Base-by-base conservation (phyloP, 2,113 vertebrate genomes). In the Corythaeola cristata region DNA sequence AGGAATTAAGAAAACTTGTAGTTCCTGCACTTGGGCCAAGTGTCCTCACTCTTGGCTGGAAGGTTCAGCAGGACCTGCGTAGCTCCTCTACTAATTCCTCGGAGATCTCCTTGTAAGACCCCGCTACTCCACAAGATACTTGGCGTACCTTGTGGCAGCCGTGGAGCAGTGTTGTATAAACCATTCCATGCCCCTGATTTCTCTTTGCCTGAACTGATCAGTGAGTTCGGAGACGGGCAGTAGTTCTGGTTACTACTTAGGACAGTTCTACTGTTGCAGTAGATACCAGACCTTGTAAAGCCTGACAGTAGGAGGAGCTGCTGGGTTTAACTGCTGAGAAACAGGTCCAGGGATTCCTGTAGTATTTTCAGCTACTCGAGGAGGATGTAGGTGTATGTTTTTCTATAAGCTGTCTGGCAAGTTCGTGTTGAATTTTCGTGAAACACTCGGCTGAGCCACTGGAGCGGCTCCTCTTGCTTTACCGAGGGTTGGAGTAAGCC, bases 231-330 rank as follows among this genome's bases (percentile, higher is more conserved):
- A 17, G 20, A 0, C 22, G 37, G 45, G 35, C 59, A 8, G 55
- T 5, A 8, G 16, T 66, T 37, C 7, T 26, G 32, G 52, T 6
- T 9, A 0, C 50, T 16, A 3, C 49, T 21, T 2, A 8, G 50
- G 68, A 2, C 12, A 14, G 15, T 33, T 68, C 12, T 41, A 2
- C 45, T 19, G 39, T 17, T 8, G 0, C 6, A 32, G 59, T 3
- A 11, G 20, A 4, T 39, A 6, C 14, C 88, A 72, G 78, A 27
- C 55, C 85, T 37, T 3, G 78, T 8, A 0, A 6, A 68, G 82
- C 23, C 78, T 66, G 77, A 58, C 94, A 60, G 76, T n/a, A 44
- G 88, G 88, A 93, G 94, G 90, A 91, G 88, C 82, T 91, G 87
- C 7, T 50, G 83, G 8, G 35, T 72, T 64, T 26, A 21, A 15